Conservation (phyloP, 2,113 vertebrate species). For the Podarcis muralis region DNA sequence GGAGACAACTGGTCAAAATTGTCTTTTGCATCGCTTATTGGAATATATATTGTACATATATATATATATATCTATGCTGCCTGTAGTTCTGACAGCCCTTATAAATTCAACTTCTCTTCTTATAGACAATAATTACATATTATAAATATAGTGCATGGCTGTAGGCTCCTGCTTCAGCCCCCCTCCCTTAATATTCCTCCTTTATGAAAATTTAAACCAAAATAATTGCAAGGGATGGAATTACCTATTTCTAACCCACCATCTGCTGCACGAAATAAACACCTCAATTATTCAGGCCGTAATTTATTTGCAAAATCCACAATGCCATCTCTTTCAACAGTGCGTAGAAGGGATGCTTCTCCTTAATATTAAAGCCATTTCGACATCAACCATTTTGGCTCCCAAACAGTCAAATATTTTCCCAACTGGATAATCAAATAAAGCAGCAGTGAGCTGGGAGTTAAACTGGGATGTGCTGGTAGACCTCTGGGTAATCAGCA, state of each 20-base stretch:
- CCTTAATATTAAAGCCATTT: slow-evolving; percentile 3
- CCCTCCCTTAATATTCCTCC: slow-evolving; percentile 29
- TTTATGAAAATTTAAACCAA: slow-evolving; percentile 50
- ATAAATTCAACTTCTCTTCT: background rate
- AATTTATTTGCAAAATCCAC: slow-evolving; percentile 41
- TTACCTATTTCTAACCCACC: slow-evolving; percentile 52
- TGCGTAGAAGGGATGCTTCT: slow-evolving; percentile 43
- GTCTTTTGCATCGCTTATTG: accelerated
- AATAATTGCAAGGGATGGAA: slow-evolving; percentile 60
- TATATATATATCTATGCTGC: background rate
- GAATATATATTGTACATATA: background rate
- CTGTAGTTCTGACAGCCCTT: background rate
- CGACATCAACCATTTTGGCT: background rate
- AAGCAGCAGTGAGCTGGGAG: background rate
- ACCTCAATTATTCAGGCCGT: slow-evolving; percentile 62
- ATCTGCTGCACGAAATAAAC: slow-evolving; percentile 62
- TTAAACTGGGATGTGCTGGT: background rate
- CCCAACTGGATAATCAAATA: background rate
- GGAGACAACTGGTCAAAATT: background rate
- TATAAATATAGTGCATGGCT: background rate
- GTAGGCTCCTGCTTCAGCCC: slow-evolving; percentile 31
- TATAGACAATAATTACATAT: slow-evolving; percentile 34
- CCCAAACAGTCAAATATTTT: background rate
- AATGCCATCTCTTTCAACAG: slow-evolving; percentile 37
- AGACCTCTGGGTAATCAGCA: background rate